phyloP scores from a whole-genome alignment of 2,888 invertebrate species.

The Drosophila hamatofila region DNA sequence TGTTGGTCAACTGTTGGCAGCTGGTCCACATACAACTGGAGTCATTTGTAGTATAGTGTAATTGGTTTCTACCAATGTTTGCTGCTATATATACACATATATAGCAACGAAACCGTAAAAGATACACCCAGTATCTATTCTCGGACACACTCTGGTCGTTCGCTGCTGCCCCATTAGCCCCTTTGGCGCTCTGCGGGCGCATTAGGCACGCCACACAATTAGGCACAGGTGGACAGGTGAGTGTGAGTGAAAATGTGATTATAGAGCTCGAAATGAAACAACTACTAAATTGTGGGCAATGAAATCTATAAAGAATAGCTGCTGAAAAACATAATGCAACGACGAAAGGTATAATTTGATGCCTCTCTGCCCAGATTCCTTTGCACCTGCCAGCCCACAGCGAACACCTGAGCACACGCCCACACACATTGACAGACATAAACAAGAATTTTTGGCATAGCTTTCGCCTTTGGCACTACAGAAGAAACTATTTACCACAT shows the following conservation, averaged over 20 bases:
- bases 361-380: slow-evolving; percentile 4
- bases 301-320: not conserved
- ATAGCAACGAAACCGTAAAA: slow-evolving; percentile 34
- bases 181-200: slow-evolving; percentile 36
- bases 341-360: not conserved
- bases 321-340: not conserved
- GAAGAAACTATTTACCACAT: not conserved
- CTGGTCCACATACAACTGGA: not conserved
- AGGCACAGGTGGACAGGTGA: slow-evolving; percentile 36
- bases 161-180: slow-evolving; percentile 41
- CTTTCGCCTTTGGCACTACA: not conserved
- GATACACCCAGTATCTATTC: slow-evolving; percentile 31
- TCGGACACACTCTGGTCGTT: slow-evolving; percentile 27
- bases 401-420: not conserved
- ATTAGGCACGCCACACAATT: slow-evolving; percentile 55
- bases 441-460: slow-evolving; percentile 3
- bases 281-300: not conserved
- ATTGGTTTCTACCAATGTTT: slow-evolving; percentile 10
- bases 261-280: not conserved
- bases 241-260: not conserved
- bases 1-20: not conserved
- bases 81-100: not conserved
- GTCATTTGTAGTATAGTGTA: slow-evolving; percentile 16
- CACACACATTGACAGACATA: not conserved
- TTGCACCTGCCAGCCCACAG: not conserved